Conservation (phyloP, 2,113 vertebrate species). For the Mugil cephalus region DNA sequence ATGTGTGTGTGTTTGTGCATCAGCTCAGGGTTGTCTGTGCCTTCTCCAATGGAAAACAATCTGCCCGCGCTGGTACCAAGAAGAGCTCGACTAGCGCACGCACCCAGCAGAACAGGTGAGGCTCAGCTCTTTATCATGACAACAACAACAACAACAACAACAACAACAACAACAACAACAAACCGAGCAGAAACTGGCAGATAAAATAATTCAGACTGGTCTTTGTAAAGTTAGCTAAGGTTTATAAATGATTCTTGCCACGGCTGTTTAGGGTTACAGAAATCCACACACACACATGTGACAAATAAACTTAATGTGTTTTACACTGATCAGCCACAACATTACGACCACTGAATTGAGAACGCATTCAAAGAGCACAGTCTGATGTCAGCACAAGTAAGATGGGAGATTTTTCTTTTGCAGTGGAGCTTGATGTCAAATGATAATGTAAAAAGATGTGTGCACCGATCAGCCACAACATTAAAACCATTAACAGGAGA, state of each 20-base stretch:
- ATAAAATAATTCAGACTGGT: not conserved
- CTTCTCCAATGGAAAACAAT: conserved; percentile 37
- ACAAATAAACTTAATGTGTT: too few relatives aligned
- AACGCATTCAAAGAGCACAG: not conserved
- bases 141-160: not conserved
- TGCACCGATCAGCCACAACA: too few relatives aligned
- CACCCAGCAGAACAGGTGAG: conserved; percentile 55
- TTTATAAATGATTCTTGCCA: too few relatives aligned
- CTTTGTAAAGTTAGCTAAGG: too few relatives aligned
- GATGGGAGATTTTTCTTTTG: not conserved
- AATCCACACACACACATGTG: too few relatives aligned
- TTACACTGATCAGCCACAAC: too few relatives aligned
- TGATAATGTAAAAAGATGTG: not conserved
- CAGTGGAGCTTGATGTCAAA: not conserved
- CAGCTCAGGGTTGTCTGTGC: conserved; percentile 45
- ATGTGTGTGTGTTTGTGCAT: conserved; percentile 17
- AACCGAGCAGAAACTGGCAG: not conserved
- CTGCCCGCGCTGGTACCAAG: conserved; percentile 7
- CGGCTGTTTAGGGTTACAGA: too few relatives aligned
- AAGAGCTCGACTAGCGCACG: conserved; percentile 7
- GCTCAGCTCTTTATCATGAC: not conserved
- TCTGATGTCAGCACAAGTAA: not conserved
- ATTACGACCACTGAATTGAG: too few relatives aligned
- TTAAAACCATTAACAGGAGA: too few relatives aligned
- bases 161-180: not conserved